Conservation (phyloP, 2,113 vertebrate species). For the Periophthalmodon schlosseri region DNA sequence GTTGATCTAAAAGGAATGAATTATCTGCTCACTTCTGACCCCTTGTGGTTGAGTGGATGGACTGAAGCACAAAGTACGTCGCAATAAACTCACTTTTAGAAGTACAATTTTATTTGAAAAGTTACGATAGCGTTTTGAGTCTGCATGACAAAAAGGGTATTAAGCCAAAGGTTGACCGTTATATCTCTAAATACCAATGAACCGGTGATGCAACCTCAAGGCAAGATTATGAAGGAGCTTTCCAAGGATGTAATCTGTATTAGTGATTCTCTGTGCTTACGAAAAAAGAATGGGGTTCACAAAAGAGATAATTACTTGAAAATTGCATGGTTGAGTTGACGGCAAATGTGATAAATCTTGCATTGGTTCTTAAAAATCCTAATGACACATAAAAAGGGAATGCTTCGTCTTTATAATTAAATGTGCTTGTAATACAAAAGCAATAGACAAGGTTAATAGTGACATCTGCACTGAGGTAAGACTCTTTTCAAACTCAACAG, state of each 20-base stretch:
- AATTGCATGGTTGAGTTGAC: neutral
- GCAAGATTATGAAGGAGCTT: conserved; percentile 3
- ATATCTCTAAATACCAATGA: conserved; percentile 27
- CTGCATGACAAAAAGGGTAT: neutral
- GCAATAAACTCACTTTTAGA: neutral
- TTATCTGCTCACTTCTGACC: neutral
- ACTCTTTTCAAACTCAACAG: neutral
- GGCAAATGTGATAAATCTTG: neutral
- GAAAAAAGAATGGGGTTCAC: conserved; percentile 3
- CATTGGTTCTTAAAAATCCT: neutral
- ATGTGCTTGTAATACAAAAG: neutral
- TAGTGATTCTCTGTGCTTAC: neutral
- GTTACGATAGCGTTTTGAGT: neutral
- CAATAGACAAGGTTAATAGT: neutral
- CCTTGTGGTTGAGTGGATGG: neutral
- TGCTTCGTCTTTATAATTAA: neutral
- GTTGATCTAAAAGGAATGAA: neutral
- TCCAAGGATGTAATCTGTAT: conserved; percentile 10
- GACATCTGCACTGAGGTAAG: neutral
- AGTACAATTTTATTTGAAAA: neutral
- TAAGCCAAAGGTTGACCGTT: conserved; percentile 11
- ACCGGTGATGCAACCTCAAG: conserved; percentile 14
- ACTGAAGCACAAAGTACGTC: neutral
- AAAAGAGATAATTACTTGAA: neutral
- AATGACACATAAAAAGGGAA: neutral